These are phyloP conservation scores for Diuraphis noxia DNA, from an alignment of 1,140 invertebrate species.

Conservation along the genomic window DNA sequence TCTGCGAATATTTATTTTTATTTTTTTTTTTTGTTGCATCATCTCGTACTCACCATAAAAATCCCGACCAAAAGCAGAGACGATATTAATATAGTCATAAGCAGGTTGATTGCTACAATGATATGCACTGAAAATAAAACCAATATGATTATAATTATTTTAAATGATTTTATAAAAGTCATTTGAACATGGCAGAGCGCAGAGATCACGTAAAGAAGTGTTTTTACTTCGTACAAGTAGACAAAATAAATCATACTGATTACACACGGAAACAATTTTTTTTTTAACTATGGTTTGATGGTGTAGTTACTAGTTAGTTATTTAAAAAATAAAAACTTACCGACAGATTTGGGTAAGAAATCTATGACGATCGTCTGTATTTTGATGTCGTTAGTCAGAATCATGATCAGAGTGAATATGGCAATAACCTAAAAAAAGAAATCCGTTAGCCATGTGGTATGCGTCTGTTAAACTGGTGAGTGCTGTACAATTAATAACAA, in stretches of 20 bases:
- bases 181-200: too few relatives aligned
- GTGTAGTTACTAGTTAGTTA: neutral
- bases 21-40: neutral
- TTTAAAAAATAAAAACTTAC: slow-evolving; percentile 56
- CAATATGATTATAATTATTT: neutral
- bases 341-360: slow-evolving; percentile 63
- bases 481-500: neutral
- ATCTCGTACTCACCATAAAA: slow-evolving; percentile 12
- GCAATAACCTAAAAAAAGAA: slow-evolving; percentile 58
- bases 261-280: slow-evolving; percentile 12
- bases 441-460: neutral
- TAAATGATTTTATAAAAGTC: neutral
- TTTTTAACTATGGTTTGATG: neutral
- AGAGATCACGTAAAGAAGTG: neutral
- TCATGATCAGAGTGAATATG: slow-evolving; percentile 47
- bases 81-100: slow-evolving; percentile 79
- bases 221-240: neutral
- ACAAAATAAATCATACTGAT: neutral
- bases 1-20: neutral
- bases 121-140: slow-evolving; percentile 66
- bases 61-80: slow-evolving; percentile 72
- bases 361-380: slow-evolving; percentile 74
- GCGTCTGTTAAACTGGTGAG: neutral
- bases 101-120: slow-evolving; percentile 77
- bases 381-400: slow-evolving; percentile 65